Conservation (phyloP, 2,888 invertebrate genomes). For the Cosmorhoe ocellata region DNA sequence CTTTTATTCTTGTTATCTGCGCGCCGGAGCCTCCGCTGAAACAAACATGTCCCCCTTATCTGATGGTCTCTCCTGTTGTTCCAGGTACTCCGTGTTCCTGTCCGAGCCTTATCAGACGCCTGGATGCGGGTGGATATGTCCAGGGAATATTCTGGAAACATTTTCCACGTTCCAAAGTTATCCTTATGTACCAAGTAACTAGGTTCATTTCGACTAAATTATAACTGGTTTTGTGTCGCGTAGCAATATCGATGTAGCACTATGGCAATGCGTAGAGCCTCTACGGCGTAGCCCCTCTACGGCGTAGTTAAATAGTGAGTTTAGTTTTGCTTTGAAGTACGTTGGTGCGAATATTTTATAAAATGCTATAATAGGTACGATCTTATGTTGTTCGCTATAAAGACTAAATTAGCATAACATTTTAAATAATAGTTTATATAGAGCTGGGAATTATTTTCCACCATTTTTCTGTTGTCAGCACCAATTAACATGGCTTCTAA, state of each 20-base stretch:
- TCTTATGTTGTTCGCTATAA: no score
- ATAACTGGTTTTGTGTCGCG: neutral
- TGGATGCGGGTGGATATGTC: conserved; percentile 3
- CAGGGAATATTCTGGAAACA: neutral
- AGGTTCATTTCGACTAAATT: neutral
- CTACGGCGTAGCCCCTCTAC: conserved; percentile 4
- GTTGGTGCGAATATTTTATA: no score
- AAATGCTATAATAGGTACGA: no score
- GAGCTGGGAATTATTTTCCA: no score
- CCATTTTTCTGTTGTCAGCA: no score
- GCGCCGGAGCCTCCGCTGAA: neutral
- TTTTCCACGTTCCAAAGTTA: neutral
- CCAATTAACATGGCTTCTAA: no score
- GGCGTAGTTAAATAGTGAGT: neutral
- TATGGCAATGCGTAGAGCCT: conserved; percentile 5
- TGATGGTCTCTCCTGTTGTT: conserved; percentile 15
- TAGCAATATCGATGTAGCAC: neutral
- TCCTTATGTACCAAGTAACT: neutral
- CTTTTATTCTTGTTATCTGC: conserved; percentile 19
- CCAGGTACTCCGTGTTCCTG: conserved; percentile 10
- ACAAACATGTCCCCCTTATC: conserved; percentile 18
- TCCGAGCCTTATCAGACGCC: conserved; percentile 1
- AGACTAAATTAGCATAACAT: no score
- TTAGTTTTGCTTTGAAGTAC: no score
- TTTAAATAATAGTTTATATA: no score